Conservation (phyloP, 2,113 vertebrate species). For the Campylomormyrus tamandua region DNA sequence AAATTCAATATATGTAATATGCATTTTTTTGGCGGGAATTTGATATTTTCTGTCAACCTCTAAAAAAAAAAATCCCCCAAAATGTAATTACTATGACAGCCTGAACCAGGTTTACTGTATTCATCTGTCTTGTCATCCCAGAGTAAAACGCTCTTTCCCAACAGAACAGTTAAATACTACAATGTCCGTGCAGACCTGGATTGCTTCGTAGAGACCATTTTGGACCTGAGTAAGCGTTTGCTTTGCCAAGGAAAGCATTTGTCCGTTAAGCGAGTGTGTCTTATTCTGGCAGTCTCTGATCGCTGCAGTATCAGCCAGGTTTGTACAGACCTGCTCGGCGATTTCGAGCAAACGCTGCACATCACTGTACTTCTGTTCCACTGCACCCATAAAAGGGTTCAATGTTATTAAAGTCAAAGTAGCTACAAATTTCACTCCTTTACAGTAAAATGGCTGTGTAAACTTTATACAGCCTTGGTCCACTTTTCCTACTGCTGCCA, state of each 20-base stretch:
- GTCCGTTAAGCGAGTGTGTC: constrained; percentile 2
- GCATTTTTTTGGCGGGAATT: neutral
- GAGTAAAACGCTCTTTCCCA: neutral
- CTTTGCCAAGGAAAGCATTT: constrained; percentile 3
- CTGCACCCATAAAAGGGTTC: neutral
- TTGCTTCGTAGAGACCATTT: neutral
- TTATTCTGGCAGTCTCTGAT: neutral
- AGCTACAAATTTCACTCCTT: neutral
- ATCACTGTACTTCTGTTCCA: neutral
- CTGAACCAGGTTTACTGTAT: neutral
- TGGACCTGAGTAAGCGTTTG: neutral
- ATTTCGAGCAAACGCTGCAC: neutral
- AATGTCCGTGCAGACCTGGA: neutral
- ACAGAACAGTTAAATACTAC: neutral
- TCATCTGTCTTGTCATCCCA: neutral
- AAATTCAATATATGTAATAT: neutral
- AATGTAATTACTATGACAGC: neutral
- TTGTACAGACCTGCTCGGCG: neutral
- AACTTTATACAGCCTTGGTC: neutral
- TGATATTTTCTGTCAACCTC: neutral
- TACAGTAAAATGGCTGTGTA: neutral
- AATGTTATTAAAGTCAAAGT: neutral
- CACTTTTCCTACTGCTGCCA: neutral
- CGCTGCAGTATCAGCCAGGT: neutral
- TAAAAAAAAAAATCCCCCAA: neutral